A percentile compares a stretch with the other conserved stretches of the same genome.
Evolutionary conservation across 2,797 vertebrate species (phyloP).

Genomic region (Falco rusticolus): DNA sequence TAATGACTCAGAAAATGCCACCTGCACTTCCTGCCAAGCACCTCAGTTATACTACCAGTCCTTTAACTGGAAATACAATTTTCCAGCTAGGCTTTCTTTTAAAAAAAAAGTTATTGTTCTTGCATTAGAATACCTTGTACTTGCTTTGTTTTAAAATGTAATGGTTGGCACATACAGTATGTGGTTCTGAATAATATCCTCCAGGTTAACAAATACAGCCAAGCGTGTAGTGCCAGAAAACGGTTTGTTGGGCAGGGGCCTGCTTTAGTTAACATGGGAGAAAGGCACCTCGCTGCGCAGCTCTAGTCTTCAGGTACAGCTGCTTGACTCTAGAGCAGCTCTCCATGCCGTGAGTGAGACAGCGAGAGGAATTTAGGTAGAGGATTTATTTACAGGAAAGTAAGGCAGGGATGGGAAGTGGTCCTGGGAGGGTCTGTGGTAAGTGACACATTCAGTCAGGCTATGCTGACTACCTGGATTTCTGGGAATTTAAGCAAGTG

Average conservation of each 20-base stretch:
- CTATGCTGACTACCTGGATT: not conserved
- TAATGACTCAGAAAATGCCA: not conserved
- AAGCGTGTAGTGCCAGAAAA: not conserved
- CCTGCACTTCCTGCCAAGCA: not conserved
- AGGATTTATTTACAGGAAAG: not conserved
- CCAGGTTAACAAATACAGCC: not conserved
- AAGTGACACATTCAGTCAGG: not conserved
- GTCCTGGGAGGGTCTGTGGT: accelerated
- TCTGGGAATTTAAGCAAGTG: not conserved
- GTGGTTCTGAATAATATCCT: not conserved
- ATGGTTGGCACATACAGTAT: not conserved
- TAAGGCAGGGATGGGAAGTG: not conserved
- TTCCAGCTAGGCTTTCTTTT: not conserved
- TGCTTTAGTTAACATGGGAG: not conserved
- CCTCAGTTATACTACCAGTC: not conserved
- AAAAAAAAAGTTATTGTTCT: not conserved
- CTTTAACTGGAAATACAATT: not conserved
- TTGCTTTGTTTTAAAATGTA: not conserved
- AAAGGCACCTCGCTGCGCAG: not conserved
- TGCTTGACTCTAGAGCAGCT: not conserved
- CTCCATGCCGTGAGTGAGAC: not conserved
- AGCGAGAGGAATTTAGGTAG: not conserved
- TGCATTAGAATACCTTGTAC: not conserved
- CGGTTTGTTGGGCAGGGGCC: not conserved
- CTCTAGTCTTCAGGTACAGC: not conserved